Evolutionary conservation across 2,797 vertebrate species (phyloP).

Genomic region (Neosalanx taihuensis): DNA sequence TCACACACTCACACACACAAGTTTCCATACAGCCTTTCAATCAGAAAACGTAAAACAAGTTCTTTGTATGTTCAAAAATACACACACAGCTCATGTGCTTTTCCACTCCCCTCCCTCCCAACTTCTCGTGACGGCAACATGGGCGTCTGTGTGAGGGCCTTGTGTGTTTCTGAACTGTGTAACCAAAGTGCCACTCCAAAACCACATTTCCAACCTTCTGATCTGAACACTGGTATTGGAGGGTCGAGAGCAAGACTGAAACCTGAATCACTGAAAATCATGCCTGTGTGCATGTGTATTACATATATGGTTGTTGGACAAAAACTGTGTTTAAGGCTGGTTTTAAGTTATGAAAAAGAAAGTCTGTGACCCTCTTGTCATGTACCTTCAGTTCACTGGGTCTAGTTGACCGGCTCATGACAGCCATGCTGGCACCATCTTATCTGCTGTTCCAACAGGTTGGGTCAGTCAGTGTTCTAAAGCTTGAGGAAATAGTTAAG

Average conservation of each 20-base stretch:
- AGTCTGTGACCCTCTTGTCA: neutral
- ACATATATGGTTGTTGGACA: too few species aligned
- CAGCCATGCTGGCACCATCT: neutral
- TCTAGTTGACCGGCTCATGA: too few species aligned
- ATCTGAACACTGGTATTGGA: neutral
- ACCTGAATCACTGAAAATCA: too few species aligned
- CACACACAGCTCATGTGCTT: constrained; percentile 1
- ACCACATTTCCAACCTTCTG: neutral
- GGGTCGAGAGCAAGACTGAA: neutral
- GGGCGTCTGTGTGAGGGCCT: neutral
- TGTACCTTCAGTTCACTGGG: too few species aligned
- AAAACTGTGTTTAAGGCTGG: too few species aligned
- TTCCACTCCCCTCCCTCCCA: neutral
- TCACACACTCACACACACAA: neutral
- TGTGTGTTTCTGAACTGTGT: constrained; percentile 8
- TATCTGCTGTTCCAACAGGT: neutral
- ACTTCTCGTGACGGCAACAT: neutral
- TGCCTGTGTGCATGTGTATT: too few species aligned
- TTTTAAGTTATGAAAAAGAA: too few species aligned
- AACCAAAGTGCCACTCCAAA: neutral
- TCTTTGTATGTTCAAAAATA: neutral
- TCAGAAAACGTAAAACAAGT: too few species aligned
- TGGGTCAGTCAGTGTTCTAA: neutral
- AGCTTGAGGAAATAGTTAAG: neutral
- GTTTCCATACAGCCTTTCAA: neutral